These are phyloP conservation scores for Hybos culiciformis DNA, from an alignment of 2,888 invertebrate genomes.

Conservation along the genomic window DNA sequence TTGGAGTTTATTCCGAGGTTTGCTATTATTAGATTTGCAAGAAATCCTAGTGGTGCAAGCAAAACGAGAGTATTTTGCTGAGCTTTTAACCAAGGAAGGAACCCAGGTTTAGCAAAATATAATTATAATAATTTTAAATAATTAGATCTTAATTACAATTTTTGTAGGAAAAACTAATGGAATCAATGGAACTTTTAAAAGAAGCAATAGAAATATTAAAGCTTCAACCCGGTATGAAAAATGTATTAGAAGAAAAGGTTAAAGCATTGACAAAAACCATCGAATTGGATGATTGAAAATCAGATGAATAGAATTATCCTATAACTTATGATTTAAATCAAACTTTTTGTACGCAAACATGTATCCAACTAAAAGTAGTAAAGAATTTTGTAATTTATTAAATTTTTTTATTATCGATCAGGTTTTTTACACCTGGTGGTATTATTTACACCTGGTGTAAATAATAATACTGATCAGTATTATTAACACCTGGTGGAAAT, in stretches of 20 bases:
- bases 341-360: too few species aligned
- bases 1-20: conserved; percentile 47
- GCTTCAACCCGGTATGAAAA: conserved; percentile 45
- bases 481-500: too few species aligned
- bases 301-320: too few species aligned
- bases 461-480: too few species aligned
- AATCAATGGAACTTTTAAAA: conserved; percentile 42
- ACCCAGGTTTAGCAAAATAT: conserved; percentile 40
- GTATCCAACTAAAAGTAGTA: too few species aligned
- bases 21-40: conserved; percentile 50
- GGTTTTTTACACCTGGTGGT: too few species aligned
- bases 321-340: too few species aligned
- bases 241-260: conserved; percentile 38
- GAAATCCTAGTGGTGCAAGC: conserved; percentile 46
- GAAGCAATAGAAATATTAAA: conserved; percentile 47
- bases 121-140: background rate
- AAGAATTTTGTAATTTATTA: too few species aligned
- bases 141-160: background rate
- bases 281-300: too few species aligned
- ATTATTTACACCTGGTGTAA: too few species aligned
- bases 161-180: conserved; percentile 41
- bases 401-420: too few species aligned
- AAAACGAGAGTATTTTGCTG: conserved; percentile 40
- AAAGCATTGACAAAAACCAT: conserved; percentile 33
- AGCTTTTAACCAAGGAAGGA: conserved; percentile 39